Conservation (phyloP, 1,140 invertebrate species). For the Pseudachorutes palmiensis region DNA sequence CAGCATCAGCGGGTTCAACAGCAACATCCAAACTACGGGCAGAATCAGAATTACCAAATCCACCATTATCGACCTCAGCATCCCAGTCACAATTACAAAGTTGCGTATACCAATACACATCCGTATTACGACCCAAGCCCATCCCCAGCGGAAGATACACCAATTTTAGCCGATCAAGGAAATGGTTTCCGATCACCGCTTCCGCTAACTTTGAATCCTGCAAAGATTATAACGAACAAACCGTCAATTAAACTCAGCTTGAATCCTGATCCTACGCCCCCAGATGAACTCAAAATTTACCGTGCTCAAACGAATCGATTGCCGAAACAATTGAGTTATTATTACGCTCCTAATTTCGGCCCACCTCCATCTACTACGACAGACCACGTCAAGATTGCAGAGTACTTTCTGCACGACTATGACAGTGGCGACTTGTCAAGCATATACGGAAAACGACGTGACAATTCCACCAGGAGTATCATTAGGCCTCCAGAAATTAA, state of each 20-base stretch:
- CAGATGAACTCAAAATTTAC: constrained; percentile 33
- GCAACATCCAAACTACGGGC: not conserved
- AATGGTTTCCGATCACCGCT: too few species aligned
- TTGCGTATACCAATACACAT: constrained; percentile 24
- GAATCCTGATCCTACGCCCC: constrained; percentile 4
- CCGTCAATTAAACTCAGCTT: too few species aligned
- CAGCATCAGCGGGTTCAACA: constrained; percentile 18
- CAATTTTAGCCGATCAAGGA: not conserved
- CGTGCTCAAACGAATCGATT: constrained; percentile 26
- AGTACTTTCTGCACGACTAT: not conserved
- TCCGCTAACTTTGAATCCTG: too few species aligned
- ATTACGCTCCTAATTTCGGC: constrained; percentile 32
- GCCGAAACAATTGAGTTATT: constrained; percentile 14
- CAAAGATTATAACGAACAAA: too few species aligned
- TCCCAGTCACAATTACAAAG: constrained; percentile 35
- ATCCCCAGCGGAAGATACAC: too few species aligned
- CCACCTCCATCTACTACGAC: constrained; percentile 2
- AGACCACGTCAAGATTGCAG: not conserved
- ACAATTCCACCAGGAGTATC: not conserved
- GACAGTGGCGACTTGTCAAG: not conserved
- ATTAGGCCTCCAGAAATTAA: not conserved
- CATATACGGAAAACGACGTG: not conserved
- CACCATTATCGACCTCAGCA: constrained; percentile 19
- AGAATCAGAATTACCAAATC: too few species aligned
- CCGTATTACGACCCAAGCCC: not conserved